Base-by-base conservation (phyloP, 2,113 vertebrate genomes). In the Variabilichromis moorii region DNA sequence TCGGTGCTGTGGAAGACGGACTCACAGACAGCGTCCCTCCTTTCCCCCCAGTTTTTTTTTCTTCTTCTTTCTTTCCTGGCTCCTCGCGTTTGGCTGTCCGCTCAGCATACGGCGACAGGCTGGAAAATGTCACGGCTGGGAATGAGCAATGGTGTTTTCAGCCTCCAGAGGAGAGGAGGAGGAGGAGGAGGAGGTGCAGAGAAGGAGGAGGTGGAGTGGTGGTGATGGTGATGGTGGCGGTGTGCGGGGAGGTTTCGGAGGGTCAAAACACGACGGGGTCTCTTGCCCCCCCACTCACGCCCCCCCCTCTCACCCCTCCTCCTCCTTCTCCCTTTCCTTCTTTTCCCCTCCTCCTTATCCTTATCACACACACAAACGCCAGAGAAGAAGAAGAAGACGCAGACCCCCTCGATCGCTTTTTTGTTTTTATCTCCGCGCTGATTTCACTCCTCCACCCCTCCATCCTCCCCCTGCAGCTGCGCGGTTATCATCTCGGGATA, bases 251-350 rank as follows among this genome's bases (percentile, higher is more conserved):
- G 95, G 96, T 96, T 96, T 95, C 90, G 76, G 92, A 95, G 96
- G 96, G 96, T 97, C 96, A 97, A 95, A 96, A 95, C 96, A 93
- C 96, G 91, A 95, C 96, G 95, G 96, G 96, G 95, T 96, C 94
- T 93, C 94, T 93, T 87, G 47, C 86, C 85, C 57, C 16, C 50
- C 19, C 4, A 1, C 50, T 0, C 50, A 1, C 50, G 3, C 55
- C 66, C 17, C 55, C 13, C 40, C 26, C 8, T 0, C 8, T 0
- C 3, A 4, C 1, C 24, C 54, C 81, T 33, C 57, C 57, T 50
- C 53, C 33, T 54, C 55, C 86, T 51, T 53, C 71, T 42, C 21
- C 54, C 35, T 54, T 61, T 47, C 73, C 90, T 82, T 73, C 24
- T 73, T 90, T 93, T 63, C 94, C 79, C 88, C 90, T 88, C 88